Percentiles rank a stretch among this genome's conserved stretches.
These are phyloP conservation scores for Pterophyllum scalare DNA, from an alignment of 2,113 vertebrate genomes.

Conservation along the genomic window DNA sequence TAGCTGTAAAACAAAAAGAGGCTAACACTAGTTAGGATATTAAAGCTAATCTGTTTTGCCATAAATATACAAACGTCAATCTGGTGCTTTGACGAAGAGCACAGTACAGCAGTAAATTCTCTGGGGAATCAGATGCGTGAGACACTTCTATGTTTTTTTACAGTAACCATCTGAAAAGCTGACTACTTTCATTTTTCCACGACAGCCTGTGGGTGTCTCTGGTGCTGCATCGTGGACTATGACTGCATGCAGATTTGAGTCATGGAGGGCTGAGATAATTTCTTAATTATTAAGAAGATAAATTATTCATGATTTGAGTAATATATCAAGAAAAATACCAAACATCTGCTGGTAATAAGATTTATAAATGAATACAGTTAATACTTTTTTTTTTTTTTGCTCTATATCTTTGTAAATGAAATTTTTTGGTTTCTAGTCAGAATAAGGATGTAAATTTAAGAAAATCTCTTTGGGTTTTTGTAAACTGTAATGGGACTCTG, in stretches of 20 bases:
- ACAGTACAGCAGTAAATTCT: slow-evolving; percentile 56
- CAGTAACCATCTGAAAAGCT: neutral
- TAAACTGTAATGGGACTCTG: neutral
- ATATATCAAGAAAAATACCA: slow-evolving; percentile 1
- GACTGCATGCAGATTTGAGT: neutral
- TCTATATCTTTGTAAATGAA: neutral
- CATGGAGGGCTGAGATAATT: neutral
- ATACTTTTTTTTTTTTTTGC: neutral
- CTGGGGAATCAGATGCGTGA: slow-evolving; percentile 49
- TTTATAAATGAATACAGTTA: neutral
- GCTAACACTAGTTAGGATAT: slow-evolving; percentile 21
- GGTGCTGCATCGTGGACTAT: slow-evolving; percentile 17
- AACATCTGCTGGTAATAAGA: neutral
- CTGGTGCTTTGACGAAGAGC: slow-evolving; percentile 40
- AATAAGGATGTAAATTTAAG: neutral
- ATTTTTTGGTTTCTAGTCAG: neutral
- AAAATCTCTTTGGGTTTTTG: neutral
- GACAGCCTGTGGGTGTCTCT: slow-evolving; percentile 60
- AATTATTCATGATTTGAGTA: neutral
- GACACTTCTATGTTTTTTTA: slow-evolving; percentile 14
- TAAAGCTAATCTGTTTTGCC: slow-evolving; percentile 66
- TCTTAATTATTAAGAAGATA: neutral
- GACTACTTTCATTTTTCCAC: slow-evolving; percentile 23
- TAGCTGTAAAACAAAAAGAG: slow-evolving; percentile 12
- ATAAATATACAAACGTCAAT: slow-evolving; percentile 46